These are phyloP conservation scores for Belonocnema kinseyi DNA, from an alignment of 1,140 invertebrate species.

Conservation along the genomic window DNA sequence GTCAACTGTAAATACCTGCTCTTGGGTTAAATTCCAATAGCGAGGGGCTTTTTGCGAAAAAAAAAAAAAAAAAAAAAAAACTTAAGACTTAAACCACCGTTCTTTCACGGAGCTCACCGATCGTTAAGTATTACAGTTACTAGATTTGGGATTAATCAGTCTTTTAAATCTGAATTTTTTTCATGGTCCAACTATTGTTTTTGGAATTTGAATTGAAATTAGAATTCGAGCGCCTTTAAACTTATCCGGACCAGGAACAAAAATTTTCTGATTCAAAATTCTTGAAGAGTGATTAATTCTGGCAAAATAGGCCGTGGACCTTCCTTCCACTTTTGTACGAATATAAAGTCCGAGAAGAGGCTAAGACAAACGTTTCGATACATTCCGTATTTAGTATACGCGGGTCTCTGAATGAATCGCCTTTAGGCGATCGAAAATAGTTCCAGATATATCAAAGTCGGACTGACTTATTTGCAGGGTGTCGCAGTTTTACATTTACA, in stretches of 20 bases:
- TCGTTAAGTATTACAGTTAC: slow-evolving; percentile 24
- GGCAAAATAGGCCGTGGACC: not conserved
- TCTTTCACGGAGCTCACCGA: slow-evolving; percentile 29
- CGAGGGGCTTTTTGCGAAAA: slow-evolving; percentile 11
- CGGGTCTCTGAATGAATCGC: too few species aligned
- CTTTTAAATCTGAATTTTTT: not conserved
- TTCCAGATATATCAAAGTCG: not conserved
- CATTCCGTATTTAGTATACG: slow-evolving; percentile 16
- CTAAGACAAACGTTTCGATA: slow-evolving; percentile 22
- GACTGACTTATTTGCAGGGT: slow-evolving; percentile 2
- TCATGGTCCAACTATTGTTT: not conserved
- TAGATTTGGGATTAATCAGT: not conserved
- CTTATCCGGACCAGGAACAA: not conserved
- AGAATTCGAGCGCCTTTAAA: not conserved
- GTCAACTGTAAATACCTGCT: slow-evolving; percentile 25
- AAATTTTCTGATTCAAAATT: not conserved
- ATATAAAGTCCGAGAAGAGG: slow-evolving; percentile 14
- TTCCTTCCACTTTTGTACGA: slow-evolving; percentile 8
- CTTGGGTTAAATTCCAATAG: not conserved
- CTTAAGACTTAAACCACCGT: slow-evolving; percentile 27
- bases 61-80: not conserved
- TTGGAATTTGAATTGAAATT: not conserved
- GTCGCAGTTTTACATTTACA: not conserved
- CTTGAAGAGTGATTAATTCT: not conserved
- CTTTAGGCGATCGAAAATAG: too few species aligned